Evolutionary conservation across 2,797 vertebrate genomes (phyloP), one percentile per base, ranked within the genome.

Genomic region (Margarornis squamiger): DNA sequence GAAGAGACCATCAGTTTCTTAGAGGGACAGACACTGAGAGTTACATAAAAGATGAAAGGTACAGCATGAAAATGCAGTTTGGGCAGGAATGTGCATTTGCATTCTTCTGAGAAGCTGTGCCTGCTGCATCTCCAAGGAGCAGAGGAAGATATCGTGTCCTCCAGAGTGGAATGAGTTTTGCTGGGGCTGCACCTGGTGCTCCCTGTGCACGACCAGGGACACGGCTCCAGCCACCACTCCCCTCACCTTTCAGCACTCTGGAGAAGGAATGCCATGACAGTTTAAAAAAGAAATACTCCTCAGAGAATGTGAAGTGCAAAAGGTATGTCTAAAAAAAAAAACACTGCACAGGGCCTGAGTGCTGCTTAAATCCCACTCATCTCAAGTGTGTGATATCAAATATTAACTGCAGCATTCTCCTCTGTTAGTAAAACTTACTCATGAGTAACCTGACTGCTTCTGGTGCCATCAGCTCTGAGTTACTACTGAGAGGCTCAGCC

Each of bases 41-140:
- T 74, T 71, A 34, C 0, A 1, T 36, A 54, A 22, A 87, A 94
- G 92, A 94, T 93, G 77, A 94, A 93, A 95, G 77, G 12, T 52
- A 51, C 27, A 85, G 80, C 67, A 17, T 17, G 61, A 83, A 92
- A 91, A 92, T 43, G 77, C 86, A 59, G 29, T 46, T 92, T 68
- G n/a, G 57, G 80, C 32, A 54, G 79, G 67, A 90, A 89, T 88
- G 76, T 70, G 74, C 73, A 93, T 88, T 86, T 49, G 62, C 73
- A 82, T 92, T 62, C 1, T 30, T 58, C 63, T 67, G 67, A 61
- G 76, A 67, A 82, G 49, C 73, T 1, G 3, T 9, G 39, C 41
- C 78, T 88, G 80, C 63, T 1, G 6, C 1, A 8, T 9, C 72
- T 61, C 49, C 76, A 8, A 22, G 3, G 32, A 90, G 89, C 71